Evolutionary conservation across 1,140 invertebrate genomes (phyloP), one percentile per base, ranked within the genome.

Genomic region (Drosophila murphyi): DNA sequence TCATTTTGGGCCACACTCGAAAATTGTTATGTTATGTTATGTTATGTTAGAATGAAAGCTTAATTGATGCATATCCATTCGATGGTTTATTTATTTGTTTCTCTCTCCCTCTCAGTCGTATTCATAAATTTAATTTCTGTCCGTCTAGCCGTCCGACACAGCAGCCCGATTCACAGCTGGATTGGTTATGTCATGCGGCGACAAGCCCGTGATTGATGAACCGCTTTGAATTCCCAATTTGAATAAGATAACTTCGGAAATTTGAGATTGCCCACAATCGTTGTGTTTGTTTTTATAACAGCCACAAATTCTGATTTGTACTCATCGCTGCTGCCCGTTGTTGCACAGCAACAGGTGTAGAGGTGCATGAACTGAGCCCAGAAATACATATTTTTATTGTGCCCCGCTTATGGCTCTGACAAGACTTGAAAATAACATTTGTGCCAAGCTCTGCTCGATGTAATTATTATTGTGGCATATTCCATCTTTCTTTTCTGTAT

Each of bases 111-210:
- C 5, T 56, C 48, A 47, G 32, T 28, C 5, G 5, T 34, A n/a
- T 2, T 20, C 20, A 20, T 20, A 20, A 20, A 1, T 61, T 54
- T 35, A 29, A 35, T 29, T 52, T 10, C 34, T 48, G 4, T 45
- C 29, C 20, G 20, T 20, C 20, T 20, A 20, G 20, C 20, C 20
- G 12, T 41, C 59, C 60, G 35, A 32, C 51, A 55, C 60, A 60
- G 65, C 73, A 75, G 76, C 76, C 41, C 41, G 41, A 61, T 37
- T 56, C 80, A 48, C 83, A 83, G 83, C 85, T 89, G 83, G 83
- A 88, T 69, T 55, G 73, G 70, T 83, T 74, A 83, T 88, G 83
- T 80, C 83, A 88, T 80, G 83, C 69, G 67, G 83, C 64, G 83
- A 57, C 37, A 60, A 73, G 71, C 59, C 48, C 47, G 59, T 88